A percentile compares a stretch with the other conserved stretches of the same genome.
These are phyloP conservation scores for Tangara arthus DNA, from an alignment of 2,797 vertebrate genomes.

Conservation along the genomic window DNA sequence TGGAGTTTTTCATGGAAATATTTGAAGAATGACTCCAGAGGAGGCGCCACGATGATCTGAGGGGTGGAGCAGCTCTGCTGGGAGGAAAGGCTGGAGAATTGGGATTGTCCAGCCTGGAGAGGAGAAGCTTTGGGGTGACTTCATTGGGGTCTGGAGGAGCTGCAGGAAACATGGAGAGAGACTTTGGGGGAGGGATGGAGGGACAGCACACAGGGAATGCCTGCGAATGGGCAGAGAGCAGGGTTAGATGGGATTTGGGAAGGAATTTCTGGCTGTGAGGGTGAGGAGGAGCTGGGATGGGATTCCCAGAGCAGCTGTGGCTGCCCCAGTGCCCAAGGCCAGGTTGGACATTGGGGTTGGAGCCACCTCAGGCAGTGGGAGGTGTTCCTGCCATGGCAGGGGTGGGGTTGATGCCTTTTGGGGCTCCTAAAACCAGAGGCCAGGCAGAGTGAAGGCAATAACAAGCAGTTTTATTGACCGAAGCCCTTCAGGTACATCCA, in stretches of 20 bases:
- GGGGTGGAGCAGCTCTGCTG: not conserved
- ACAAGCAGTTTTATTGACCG: no score
- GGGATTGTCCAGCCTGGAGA: not conserved
- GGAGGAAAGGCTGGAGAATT: not conserved
- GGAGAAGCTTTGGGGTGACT: not conserved
- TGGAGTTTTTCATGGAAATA: not conserved
- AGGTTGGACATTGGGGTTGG: accelerated
- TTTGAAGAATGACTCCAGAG: not conserved
- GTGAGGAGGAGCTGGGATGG: accelerated
- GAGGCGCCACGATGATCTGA: not conserved
- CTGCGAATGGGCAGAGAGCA: not conserved
- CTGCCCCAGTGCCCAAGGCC: not conserved
- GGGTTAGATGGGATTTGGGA: not conserved
- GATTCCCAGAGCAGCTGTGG: not conserved
- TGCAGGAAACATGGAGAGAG: not conserved
- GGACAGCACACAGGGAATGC: not conserved
- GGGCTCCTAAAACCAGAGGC: not conserved
- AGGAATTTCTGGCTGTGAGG: not conserved
- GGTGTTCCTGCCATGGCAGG: not conserved
- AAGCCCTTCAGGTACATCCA: not conserved
- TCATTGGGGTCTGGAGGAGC: not conserved
- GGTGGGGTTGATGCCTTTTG: no score
- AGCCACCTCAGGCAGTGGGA: not conserved
- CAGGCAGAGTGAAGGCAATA: accelerated
- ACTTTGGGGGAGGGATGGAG: not conserved